Evolutionary conservation across 2,888 invertebrate genomes (phyloP).

Genomic region (Polydrusus pterygomalis): DNA sequence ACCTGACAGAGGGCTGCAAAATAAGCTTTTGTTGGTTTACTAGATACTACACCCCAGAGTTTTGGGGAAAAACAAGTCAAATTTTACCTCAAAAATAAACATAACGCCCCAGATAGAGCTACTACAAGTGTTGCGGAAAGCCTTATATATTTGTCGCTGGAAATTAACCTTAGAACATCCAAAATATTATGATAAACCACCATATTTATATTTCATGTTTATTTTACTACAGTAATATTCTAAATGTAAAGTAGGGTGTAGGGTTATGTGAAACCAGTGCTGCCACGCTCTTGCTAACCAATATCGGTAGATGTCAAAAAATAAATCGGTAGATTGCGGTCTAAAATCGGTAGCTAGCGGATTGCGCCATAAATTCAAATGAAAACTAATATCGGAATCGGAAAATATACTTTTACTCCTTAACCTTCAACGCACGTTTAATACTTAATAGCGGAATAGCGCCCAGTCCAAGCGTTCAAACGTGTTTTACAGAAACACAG

Average conservation of each 20-base stretch:
- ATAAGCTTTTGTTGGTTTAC: neutral
- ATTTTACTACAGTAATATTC: conserved; percentile 12
- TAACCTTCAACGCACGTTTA: too few relatives aligned
- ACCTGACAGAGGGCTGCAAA: conserved; percentile 69
- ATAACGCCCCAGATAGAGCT: conserved; percentile 26
- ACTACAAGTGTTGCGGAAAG: conserved; percentile 50
- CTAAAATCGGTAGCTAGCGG: too few relatives aligned
- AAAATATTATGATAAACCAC: conserved; percentile 36
- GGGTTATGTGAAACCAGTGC: neutral
- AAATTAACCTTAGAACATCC: conserved; percentile 56
- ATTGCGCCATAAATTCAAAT: too few relatives aligned
- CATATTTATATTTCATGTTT: conserved; percentile 21
- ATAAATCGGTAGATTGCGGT: too few relatives aligned
- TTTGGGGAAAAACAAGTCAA: neutral
- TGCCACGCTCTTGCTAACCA: too few relatives aligned
- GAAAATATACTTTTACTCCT: too few relatives aligned
- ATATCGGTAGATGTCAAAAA: too few relatives aligned
- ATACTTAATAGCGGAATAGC: too few relatives aligned
- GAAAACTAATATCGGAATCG: too few relatives aligned
- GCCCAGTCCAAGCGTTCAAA: too few relatives aligned
- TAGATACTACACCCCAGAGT: neutral
- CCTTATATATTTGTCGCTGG: conserved; percentile 61
- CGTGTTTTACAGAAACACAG: too few relatives aligned
- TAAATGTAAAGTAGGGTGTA: neutral
- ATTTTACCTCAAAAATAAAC: conserved; percentile 36